A percentile compares a stretch with the other conserved stretches of the same genome.
phyloP scores from a whole-genome alignment of 2,797 vertebrate genomes.

The Peromyscus nudipes region DNA sequence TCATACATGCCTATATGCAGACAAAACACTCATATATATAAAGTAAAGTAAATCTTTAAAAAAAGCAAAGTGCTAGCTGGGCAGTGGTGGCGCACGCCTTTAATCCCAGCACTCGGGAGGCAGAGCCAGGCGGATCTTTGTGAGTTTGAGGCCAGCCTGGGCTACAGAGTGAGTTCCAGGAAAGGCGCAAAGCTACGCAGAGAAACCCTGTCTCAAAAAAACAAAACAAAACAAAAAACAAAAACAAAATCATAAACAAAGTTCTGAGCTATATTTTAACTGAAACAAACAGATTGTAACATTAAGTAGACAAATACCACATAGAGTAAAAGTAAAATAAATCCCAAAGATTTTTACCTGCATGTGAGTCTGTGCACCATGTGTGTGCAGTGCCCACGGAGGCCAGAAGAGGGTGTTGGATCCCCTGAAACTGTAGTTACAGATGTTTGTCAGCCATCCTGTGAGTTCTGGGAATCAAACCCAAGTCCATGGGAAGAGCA shows the following conservation, averaged over 20 bases:
- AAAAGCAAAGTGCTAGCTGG: no score
- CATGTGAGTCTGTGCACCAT: neutral
- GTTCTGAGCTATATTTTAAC: neutral
- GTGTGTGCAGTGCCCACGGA: neutral
- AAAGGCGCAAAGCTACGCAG: no score
- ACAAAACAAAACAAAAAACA: no score
- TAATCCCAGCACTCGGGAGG: no score
- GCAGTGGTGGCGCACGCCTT: no score
- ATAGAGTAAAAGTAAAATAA: neutral
- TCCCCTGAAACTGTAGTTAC: neutral
- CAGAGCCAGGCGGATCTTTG: no score
- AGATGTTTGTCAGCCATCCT: neutral
- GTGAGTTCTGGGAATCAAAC: neutral
- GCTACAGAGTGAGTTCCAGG: no score
- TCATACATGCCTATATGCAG: neutral
- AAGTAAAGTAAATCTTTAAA: neutral
- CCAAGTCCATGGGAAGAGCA: neutral
- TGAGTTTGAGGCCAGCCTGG: no score
- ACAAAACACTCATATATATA: neutral
- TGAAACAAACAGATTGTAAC: neutral
- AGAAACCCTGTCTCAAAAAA: no score
- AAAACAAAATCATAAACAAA: neutral
- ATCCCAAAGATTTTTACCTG: neutral
- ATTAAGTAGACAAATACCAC: neutral
- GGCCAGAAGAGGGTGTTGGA: neutral